Base-by-base conservation (phyloP, 2,113 vertebrate species). In the Xenotilapia longispinis region DNA sequence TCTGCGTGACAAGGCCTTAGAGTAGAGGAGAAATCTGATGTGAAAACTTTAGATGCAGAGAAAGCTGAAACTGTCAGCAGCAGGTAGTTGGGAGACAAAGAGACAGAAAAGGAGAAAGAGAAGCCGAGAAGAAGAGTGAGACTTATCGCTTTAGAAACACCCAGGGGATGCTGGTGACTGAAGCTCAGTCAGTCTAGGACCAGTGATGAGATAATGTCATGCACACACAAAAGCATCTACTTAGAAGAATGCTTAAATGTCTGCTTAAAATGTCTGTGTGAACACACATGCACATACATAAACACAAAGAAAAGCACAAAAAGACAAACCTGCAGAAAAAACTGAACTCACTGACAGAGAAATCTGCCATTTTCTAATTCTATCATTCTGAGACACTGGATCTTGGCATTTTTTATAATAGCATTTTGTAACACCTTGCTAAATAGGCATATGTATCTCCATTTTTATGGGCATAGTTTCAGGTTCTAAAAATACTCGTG, bases 141-240 rank as follows among this genome's bases (percentile, higher is more conserved):
- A 60, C 78, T 83, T 87, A 87, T 87, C 45, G 3, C 63, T 83
- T 84, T 31, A 57, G 42, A 86, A 78, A 90, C 33, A 82, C 90
- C 60, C 83, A 81, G 40, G 78, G 78, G 84, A 83, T 80, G 65
- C 10, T 45, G 38, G 63, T 3, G 23, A 80, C 63, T 83, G 63
- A 63, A 65, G 63, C 60, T 79, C 47, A 75, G 85, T 89, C 88
- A 82, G 53, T 89, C 63, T 55, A 81, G 70, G 57, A 86, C 87
- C 57, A 75, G 36, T 23, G 28, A 73, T 87, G 47, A 31, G 15
- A 83, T 79, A 88, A 86, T 82, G 79, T 14, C 19, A 82, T 83
- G 49, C 78, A 21, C 47, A 58, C 51, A 31, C 10, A 73, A 40
- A 55, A 31, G 42, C 47, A 80, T 42, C 45, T 23, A 54, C 57